Base-by-base conservation (phyloP, 2,888 invertebrate species). In the Trichopria drosophilae region DNA sequence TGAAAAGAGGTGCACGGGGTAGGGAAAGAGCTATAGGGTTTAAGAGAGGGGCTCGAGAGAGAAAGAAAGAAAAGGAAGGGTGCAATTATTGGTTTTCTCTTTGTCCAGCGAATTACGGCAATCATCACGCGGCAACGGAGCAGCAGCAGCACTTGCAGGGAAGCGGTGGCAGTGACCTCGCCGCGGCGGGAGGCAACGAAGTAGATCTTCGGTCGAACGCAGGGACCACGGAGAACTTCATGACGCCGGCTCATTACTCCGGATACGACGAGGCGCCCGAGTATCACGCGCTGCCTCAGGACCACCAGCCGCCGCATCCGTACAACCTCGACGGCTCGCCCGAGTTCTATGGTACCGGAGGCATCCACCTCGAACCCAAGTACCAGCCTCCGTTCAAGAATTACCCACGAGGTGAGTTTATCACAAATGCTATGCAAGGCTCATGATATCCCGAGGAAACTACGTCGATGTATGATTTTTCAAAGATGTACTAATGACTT, bases 331-430 rank as follows among this genome's bases (percentile, higher is more conserved):
- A 84, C 75, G 85, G 78, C 77, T 87, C 84, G 36, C 82, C 84
- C 4, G 85, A 89, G 76, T 88, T 89, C 76, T 90, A 90, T 75
- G 81, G 85, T 63, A 82, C 84, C 64, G 77, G 76, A 60, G 78
- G 76, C 59, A 73, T 79, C 47, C 76, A 73, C 49, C 73, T 82
- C 71, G 86, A 86, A 71, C 83, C 83, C 68, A 88, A 89, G 75
- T 88, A 86, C 76, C 85, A 87, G 69, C 84, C 84, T 42, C 81
- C 81, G 64, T 82, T 82, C 70, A 87, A 87, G 77, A 84, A 81
- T 67, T 88, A 86, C 74, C 81, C 84, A 51, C 81, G 87, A 82
- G 83, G 87, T 86, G 61, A 80, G 78, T 57, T 19, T 44, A n/a
- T 6, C 9, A 9, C 5, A 42, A 31, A 7, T 28, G n/a, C n/a